Evolutionary conservation across 1,140 invertebrate species (phyloP).

Genomic region (Microplitis mediator): DNA sequence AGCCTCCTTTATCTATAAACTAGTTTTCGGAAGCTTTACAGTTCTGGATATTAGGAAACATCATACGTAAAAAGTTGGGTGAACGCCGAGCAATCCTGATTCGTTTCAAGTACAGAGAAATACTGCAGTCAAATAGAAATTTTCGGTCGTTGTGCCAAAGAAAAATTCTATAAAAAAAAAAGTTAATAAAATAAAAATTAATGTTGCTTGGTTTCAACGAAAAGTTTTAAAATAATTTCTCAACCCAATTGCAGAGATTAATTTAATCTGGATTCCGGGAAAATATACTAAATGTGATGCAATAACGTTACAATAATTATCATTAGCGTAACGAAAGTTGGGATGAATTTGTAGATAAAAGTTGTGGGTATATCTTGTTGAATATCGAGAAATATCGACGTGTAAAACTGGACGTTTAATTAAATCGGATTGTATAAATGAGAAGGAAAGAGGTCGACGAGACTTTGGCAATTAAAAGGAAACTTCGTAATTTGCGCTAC

Average conservation of each 20-base stretch:
- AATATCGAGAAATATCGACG: conserved; percentile 15
- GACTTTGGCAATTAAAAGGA: conserved; percentile 28
- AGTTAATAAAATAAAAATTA: conserved; percentile 2
- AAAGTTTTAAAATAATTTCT: background rate
- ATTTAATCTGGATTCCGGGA: background rate
- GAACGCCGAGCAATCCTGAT: background rate
- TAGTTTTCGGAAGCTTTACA: no score
- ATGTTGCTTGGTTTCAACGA: background rate
- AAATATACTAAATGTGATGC: background rate
- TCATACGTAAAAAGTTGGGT: background rate
- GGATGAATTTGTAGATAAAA: background rate
- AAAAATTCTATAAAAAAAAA: background rate
- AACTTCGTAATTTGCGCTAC: conserved; percentile 28
- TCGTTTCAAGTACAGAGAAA: background rate
- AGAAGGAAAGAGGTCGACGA: background rate
- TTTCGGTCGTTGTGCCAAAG: background rate
- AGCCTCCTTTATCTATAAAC: background rate
- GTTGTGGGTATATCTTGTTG: background rate
- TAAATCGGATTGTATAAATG: conserved; percentile 1
- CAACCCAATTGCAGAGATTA: no score
- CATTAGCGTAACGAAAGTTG: no score
- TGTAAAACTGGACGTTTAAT: conserved; percentile 1
- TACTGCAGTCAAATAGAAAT: background rate
- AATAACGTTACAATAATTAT: no score
- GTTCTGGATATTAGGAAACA: background rate